Conservation (phyloP, 1,140 invertebrate species). For the Homalodisca vitripennis region DNA sequence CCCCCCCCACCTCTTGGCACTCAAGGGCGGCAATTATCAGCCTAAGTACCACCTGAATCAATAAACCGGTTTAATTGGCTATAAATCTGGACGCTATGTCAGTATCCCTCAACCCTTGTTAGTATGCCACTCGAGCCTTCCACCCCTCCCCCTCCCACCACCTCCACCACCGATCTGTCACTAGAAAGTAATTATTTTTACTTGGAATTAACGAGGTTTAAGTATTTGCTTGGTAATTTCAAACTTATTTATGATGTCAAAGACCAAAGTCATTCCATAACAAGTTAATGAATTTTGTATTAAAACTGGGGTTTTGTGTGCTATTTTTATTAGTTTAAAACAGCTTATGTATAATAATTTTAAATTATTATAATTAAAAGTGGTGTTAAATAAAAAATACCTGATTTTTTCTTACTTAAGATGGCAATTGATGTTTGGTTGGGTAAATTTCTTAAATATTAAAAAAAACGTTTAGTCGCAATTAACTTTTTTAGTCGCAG, state of each 20-base stretch:
- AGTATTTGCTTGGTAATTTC: not conserved
- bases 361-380: no score
- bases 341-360: no score
- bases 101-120: not conserved
- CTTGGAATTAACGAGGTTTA: not conserved
- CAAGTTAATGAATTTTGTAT: no score
- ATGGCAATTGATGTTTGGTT: no score
- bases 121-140: not conserved
- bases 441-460: no score
- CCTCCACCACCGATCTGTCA: not conserved
- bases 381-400: no score
- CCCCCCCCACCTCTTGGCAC: not conserved
- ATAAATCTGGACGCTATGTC: not conserved
- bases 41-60: not conserved
- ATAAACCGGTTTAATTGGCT: constrained; percentile 6
- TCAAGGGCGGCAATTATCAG: not conserved
- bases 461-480: no score
- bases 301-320: no score
- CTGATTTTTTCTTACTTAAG: no score
- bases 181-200: not conserved
- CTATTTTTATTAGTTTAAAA: no score
- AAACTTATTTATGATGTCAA: not conserved
- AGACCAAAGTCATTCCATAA: not conserved
- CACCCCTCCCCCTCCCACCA: not conserved
- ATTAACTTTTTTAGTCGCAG: no score